Evolutionary conservation across 1,140 invertebrate species (phyloP).

Genomic region (Leptopilina clavipes): DNA sequence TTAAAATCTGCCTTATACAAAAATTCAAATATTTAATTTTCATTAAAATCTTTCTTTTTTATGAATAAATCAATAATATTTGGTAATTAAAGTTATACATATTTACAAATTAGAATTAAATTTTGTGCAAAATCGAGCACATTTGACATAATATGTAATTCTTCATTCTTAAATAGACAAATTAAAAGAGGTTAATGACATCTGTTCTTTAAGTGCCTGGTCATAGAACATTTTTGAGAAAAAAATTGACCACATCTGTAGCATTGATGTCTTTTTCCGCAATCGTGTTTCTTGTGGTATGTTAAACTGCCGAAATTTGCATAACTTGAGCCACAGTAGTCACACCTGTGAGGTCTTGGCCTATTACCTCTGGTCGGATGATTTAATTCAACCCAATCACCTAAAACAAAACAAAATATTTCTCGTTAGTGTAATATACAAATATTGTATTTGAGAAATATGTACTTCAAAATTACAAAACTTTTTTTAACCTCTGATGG

Average conservation of each 20-base stretch:
- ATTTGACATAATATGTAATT: too few species aligned
- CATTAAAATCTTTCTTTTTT: too few species aligned
- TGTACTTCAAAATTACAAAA: too few species aligned
- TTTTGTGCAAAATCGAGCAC: too few species aligned
- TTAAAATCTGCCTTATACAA: too few species aligned
- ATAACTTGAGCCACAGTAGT: not conserved
- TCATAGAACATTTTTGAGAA: not conserved
- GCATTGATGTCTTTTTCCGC: not conserved
- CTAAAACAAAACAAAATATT: constrained; percentile 2
- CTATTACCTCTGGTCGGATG: not conserved
- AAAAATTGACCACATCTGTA: not conserved
- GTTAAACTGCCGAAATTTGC: not conserved
- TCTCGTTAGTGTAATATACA: not conserved
- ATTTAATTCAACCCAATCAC: not conserved
- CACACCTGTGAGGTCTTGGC: not conserved
- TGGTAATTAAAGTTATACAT: too few species aligned
- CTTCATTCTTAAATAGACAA: too few species aligned
- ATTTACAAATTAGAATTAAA: too few species aligned
- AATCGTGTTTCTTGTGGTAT: constrained; percentile 13
- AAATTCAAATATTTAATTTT: too few species aligned
- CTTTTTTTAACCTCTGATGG: too few species aligned
- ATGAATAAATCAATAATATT: too few species aligned
- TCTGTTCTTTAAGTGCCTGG: not conserved
- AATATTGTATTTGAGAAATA: too few species aligned
- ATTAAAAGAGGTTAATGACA: not conserved